Conservation (phyloP, 2,888 invertebrate species). For the Enchytraeus crypticus region DNA sequence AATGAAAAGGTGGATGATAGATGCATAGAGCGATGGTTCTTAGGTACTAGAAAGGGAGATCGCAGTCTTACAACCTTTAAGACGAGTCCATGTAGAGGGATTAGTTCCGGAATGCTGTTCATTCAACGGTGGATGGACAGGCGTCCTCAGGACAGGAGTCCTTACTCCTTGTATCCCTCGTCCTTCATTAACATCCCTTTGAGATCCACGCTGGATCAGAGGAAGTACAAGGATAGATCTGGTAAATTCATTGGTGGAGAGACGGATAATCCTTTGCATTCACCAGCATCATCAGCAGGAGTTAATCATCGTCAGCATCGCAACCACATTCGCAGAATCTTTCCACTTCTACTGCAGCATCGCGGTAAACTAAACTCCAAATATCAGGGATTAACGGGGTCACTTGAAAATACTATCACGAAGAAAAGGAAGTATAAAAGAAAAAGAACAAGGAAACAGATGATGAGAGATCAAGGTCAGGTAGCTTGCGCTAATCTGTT, state of each 20-base stretch:
- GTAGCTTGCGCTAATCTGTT: not conserved
- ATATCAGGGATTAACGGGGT: not conserved
- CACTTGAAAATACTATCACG: not conserved
- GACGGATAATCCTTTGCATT: too few species aligned
- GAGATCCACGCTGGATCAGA: not conserved
- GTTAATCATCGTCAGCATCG: not conserved
- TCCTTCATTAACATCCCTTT: not conserved
- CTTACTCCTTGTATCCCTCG: not conserved
- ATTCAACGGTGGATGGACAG: slow-evolving; percentile 6
- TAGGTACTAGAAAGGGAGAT: not conserved
- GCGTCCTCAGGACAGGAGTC: not conserved
- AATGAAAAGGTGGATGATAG: too few species aligned
- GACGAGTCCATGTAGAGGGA: not conserved
- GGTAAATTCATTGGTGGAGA: too few species aligned
- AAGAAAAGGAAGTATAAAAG: too few species aligned
- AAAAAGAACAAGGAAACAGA: too few species aligned
- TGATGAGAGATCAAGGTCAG: too few species aligned
- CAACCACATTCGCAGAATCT: not conserved
- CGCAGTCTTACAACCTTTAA: not conserved
- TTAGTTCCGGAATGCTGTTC: not conserved
- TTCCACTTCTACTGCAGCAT: too few species aligned
- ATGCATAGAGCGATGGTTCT: not conserved
- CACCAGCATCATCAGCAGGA: not conserved
- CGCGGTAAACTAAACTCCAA: not conserved
- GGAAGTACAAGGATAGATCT: too few species aligned